Conservation (phyloP, 1,140 invertebrate species). For the Apis mellifera region DNA sequence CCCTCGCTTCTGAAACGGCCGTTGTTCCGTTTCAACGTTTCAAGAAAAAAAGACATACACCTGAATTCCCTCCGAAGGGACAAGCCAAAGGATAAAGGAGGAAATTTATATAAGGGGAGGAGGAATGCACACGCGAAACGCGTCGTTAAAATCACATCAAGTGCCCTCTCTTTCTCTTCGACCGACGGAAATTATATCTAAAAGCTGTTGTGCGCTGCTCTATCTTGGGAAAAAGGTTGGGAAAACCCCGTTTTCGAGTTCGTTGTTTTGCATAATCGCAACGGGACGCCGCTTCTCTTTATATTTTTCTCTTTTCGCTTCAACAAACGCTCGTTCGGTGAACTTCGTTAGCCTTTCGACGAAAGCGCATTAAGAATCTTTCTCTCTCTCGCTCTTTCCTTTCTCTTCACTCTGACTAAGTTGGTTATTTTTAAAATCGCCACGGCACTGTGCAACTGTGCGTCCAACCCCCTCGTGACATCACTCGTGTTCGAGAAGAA, state of each 20-base stretch:
- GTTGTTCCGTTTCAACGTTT: constrained; percentile 55
- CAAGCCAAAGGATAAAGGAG: constrained; percentile 4
- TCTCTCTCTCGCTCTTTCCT: neutral
- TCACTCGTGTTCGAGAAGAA: constrained; percentile 6
- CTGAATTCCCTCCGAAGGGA: neutral
- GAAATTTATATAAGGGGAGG: constrained; percentile 14
- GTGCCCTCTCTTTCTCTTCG: neutral
- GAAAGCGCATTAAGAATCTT: constrained; percentile 1
- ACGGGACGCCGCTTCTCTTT: neutral
- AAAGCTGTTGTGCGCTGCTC: neutral
- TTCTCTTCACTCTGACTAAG: neutral
- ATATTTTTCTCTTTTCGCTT: neutral
- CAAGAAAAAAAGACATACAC: neutral
- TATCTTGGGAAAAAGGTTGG: neutral
- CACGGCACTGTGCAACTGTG: constrained; percentile 10
- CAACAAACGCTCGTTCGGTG: constrained; percentile 13
- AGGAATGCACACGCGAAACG: neutral
- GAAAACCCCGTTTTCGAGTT: neutral
- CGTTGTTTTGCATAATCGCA: constrained; percentile 34
- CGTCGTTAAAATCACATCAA: constrained; percentile 7
- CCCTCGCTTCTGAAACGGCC: constrained; percentile 54
- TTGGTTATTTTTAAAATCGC: constrained; percentile 21
- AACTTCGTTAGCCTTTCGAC: constrained; percentile 25
- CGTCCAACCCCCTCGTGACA: neutral
- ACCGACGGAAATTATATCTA: constrained; percentile 9